Conservation (phyloP, 2,797 vertebrate genomes). For the Oreortyx pictus region DNA sequence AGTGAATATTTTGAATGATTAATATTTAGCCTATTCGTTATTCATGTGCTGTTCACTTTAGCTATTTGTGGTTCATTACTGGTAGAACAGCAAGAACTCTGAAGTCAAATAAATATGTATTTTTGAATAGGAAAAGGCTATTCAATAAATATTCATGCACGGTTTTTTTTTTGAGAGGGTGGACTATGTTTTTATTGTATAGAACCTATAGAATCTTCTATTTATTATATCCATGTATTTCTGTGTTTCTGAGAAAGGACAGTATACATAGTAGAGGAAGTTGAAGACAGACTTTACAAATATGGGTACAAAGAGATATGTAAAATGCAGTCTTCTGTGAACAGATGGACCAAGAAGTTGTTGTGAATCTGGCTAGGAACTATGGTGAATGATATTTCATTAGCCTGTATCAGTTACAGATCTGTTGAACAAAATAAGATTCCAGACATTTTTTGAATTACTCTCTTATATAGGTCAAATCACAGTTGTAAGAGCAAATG, state of each 20-base stretch:
- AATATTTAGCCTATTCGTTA: conserved; percentile 51
- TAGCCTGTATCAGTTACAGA: conserved; percentile 72
- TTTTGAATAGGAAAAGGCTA: conserved; percentile 14
- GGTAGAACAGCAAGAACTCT: conserved; percentile 8
- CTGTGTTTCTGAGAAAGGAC: conserved; percentile 31
- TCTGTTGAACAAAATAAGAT: conserved; percentile 69
- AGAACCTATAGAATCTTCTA: neutral
- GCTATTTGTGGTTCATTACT: conserved; percentile 21
- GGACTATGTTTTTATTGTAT: neutral
- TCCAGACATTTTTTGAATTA: conserved; percentile 71
- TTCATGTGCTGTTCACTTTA: conserved; percentile 44
- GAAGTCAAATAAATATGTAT: conserved; percentile 28
- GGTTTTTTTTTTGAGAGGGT: neutral
- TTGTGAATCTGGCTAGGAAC: conserved; percentile 73
- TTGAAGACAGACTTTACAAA: conserved; percentile 66
- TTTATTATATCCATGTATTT: neutral
- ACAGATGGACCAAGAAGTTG: conserved; percentile 75
- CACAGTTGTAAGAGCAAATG: conserved; percentile 71
- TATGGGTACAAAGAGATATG: conserved; percentile 64
- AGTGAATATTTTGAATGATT: conserved; percentile 49
- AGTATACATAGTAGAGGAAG: conserved; percentile 50
- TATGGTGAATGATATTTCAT: conserved; percentile 75
- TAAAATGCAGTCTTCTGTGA: conserved; percentile 70
- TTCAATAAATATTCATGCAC: neutral
- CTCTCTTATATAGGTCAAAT: conserved; percentile 68